phyloP scores from a whole-genome alignment of 2,888 invertebrate species.

The Trissolcus brochymenae region DNA sequence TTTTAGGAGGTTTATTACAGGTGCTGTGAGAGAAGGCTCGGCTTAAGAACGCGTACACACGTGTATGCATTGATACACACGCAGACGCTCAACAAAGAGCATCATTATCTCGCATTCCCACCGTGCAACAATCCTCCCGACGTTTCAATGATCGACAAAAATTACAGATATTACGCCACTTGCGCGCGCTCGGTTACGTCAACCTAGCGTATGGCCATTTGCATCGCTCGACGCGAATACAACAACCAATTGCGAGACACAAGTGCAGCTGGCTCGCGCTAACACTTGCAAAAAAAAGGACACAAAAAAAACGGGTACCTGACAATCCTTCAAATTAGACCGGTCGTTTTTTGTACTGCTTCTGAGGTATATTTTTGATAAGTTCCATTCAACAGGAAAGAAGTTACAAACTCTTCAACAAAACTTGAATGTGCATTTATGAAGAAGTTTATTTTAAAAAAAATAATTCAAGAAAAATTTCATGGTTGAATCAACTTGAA shows the following conservation, averaged over 20 bases:
- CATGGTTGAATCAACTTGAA: too few relatives aligned
- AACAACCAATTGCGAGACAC: background rate
- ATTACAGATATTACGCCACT: slow-evolving; percentile 54
- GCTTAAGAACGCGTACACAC: slow-evolving; percentile 1
- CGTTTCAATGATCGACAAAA: slow-evolving; percentile 51
- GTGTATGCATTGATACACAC: slow-evolving; percentile 5
- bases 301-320: background rate
- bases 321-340: background rate
- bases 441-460: too few relatives aligned
- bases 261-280: slow-evolving; percentile 25
- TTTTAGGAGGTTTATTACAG: slow-evolving; percentile 58
- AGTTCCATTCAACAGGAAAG: too few relatives aligned
- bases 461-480: too few relatives aligned
- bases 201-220: slow-evolving; percentile 42
- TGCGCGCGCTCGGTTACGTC: slow-evolving; percentile 52
- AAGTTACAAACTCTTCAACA: too few relatives aligned
- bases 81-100: slow-evolving; percentile 37
- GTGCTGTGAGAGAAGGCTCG: slow-evolving; percentile 21
- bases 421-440: too few relatives aligned
- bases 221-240: slow-evolving; percentile 16
- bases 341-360: too few relatives aligned
- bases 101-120: slow-evolving; percentile 52
- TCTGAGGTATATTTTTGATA: too few relatives aligned
- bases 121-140: slow-evolving; percentile 50
- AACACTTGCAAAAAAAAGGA: background rate